Percentiles rank a stretch among this genome's conserved stretches.
These are phyloP conservation scores for Leptinotarsa defecta DNA, from an alignment of 1,140 invertebrate species.

Conservation along the genomic window DNA sequence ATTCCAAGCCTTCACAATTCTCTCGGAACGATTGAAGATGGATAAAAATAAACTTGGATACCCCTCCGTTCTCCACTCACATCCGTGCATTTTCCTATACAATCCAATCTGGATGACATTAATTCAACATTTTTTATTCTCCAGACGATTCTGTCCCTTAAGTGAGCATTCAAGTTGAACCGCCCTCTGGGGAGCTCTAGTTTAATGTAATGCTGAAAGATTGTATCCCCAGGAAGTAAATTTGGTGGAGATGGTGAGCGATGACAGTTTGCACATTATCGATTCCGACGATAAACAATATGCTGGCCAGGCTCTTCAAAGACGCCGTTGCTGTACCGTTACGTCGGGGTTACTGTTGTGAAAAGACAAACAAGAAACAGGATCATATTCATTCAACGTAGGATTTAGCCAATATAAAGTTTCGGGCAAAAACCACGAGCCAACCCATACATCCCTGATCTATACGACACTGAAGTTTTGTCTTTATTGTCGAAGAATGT, in stretches of 20 bases:
- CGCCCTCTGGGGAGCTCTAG: constrained; percentile 17
- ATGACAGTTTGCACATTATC: constrained; percentile 22
- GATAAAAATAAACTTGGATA: neutral
- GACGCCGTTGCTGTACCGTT: too few relatives aligned
- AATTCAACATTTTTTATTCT: neutral
- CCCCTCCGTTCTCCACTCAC: neutral
- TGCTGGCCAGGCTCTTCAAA: neutral
- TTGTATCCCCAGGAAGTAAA: constrained; percentile 15
- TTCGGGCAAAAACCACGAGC: too few relatives aligned
- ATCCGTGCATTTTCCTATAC: constrained; percentile 6
- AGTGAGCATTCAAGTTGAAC: constrained; percentile 13
- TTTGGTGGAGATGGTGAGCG: constrained; percentile 9
- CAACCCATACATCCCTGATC: too few relatives aligned
- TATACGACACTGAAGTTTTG: too few relatives aligned
- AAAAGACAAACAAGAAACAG: too few relatives aligned
- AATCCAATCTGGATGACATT: constrained; percentile 14
- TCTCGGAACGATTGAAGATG: neutral
- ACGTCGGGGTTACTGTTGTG: too few relatives aligned
- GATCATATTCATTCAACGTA: too few relatives aligned
- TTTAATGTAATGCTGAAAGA: constrained; percentile 12
- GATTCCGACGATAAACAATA: constrained; percentile 21
- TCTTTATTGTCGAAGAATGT: too few relatives aligned
- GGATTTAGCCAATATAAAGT: too few relatives aligned
- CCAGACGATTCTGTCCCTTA: constrained; percentile 7
- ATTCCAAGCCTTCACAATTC: too few relatives aligned